phyloP scores from a whole-genome alignment of 1,140 invertebrate genomes.

The Zaprionus tsacasi region DNA sequence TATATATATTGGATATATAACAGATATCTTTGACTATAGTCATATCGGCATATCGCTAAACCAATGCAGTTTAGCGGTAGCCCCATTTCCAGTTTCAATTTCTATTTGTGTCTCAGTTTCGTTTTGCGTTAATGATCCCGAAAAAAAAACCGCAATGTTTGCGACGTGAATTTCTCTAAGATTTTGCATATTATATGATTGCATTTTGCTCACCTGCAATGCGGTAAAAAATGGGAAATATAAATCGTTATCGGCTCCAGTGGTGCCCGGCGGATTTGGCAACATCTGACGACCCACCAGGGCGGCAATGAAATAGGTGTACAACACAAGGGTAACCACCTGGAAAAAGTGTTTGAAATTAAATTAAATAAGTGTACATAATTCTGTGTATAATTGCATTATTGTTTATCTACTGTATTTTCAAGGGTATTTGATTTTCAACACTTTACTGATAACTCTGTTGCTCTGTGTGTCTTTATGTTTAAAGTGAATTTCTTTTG shows the following conservation, averaged over 20 bases:
- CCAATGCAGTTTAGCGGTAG: conserved; percentile 65
- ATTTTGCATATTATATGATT: conserved; percentile 59
- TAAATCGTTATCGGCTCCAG: conserved; percentile 89
- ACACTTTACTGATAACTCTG: conserved; percentile 1
- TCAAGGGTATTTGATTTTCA: conserved; percentile 10
- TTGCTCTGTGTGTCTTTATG: neutral
- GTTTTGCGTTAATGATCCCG: conserved; percentile 44
- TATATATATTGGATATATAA: conserved; percentile 5
- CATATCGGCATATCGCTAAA: conserved; percentile 41
- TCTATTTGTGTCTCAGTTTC: conserved; percentile 32
- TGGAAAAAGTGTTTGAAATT: conserved; percentile 85
- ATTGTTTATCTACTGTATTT: neutral
- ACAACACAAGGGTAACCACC: conserved; percentile 96
- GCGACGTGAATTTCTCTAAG: conserved; percentile 66
- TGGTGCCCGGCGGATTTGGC: conserved; percentile 84
- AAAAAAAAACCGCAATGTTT: conserved; percentile 42
- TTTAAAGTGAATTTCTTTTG: conserved; percentile 8
- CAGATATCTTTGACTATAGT: conserved; percentile 35
- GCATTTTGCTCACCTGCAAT: conserved; percentile 88
- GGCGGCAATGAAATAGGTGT: conserved; percentile 95
- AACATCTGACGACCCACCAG: conserved; percentile 93
- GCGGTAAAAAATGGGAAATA: conserved; percentile 97
- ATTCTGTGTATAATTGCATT: neutral
- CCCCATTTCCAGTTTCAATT: conserved; percentile 45
- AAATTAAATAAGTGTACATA: conserved; percentile 6